A percentile compares a stretch with the other conserved stretches of the same genome.
Conservation (phyloP, 2,797 vertebrate genomes). For the Danio tinwini region DNA sequence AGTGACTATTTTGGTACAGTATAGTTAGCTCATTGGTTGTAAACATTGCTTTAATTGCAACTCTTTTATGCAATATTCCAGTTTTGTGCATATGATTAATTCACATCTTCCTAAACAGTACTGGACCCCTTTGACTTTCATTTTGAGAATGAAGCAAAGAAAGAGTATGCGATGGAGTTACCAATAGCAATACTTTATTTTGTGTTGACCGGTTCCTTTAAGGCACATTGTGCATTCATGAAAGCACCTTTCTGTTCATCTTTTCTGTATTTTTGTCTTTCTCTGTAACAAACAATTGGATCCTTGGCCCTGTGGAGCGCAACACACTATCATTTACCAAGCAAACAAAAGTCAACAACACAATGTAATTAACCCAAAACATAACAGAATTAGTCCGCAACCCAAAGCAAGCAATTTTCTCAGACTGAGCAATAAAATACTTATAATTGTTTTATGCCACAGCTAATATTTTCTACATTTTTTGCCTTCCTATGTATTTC, state of each 20-base stretch:
- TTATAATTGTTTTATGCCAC: neutral
- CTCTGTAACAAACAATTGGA: slow-evolving; percentile 14
- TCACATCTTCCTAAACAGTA: neutral
- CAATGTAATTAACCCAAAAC: slow-evolving; percentile 28
- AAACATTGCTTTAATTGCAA: too few species aligned
- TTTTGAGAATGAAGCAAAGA: neutral
- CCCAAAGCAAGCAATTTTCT: neutral
- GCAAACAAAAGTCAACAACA: slow-evolving; percentile 25
- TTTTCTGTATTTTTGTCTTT: neutral
- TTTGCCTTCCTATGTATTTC: neutral
- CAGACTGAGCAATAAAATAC: neutral
- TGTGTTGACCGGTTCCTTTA: neutral
- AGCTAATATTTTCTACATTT: neutral
- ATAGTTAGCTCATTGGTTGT: too few species aligned
- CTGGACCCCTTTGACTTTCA: neutral
- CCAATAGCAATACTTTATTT: neutral
- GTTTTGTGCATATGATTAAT: too few species aligned
- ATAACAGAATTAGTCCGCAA: slow-evolving; percentile 11
- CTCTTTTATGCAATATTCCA: too few species aligned
- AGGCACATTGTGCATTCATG: neutral
- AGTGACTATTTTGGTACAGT: too few species aligned
- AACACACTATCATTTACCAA: neutral
- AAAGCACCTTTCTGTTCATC: slow-evolving; percentile 3
- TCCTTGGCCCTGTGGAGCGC: neutral
- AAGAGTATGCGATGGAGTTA: neutral